These are phyloP conservation scores for Synanthedon myopaeformis DNA, from an alignment of 2,888 invertebrate genomes.

Conservation along the genomic window DNA sequence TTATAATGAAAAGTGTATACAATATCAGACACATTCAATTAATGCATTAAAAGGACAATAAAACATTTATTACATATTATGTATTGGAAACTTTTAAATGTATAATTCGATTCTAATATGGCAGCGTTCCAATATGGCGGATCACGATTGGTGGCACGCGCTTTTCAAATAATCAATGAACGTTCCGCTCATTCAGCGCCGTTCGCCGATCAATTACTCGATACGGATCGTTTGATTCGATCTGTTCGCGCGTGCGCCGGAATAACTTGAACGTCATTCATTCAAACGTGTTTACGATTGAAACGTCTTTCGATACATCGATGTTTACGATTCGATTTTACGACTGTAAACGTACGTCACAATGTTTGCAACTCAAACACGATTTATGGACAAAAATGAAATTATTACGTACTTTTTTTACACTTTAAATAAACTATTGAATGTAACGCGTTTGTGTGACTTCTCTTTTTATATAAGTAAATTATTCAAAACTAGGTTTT, in stretches of 20 bases:
- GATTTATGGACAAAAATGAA: not conserved
- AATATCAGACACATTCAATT: too few relatives aligned
- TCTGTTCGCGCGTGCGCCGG: slow-evolving; percentile 5
- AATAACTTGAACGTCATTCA: not conserved
- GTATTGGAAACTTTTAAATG: too few relatives aligned
- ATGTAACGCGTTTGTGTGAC: too few relatives aligned
- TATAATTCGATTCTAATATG: slow-evolving; percentile 12
- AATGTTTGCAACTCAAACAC: not conserved
- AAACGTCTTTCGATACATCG: not conserved
- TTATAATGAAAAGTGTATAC: too few relatives aligned
- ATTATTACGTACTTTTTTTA: too few relatives aligned
- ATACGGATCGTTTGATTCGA: slow-evolving; percentile 6
- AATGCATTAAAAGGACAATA: too few relatives aligned
- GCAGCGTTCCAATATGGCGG: slow-evolving; percentile 13
- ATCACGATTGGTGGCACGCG: slow-evolving; percentile 2
- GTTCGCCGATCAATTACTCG: slow-evolving; percentile 8
- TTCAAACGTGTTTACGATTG: slow-evolving; percentile 4
- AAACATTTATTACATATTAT: too few relatives aligned
- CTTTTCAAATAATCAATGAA: slow-evolving; percentile 12
- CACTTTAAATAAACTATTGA: too few relatives aligned
- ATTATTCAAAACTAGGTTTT: too few relatives aligned
- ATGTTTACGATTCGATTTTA: not conserved
- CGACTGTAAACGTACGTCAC: not conserved
- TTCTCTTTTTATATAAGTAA: too few relatives aligned
- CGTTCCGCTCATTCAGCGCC: slow-evolving; percentile 11